phyloP scores from a whole-genome alignment of 2,113 vertebrate genomes.

The Hydrochoerus hydrochaeris region DNA sequence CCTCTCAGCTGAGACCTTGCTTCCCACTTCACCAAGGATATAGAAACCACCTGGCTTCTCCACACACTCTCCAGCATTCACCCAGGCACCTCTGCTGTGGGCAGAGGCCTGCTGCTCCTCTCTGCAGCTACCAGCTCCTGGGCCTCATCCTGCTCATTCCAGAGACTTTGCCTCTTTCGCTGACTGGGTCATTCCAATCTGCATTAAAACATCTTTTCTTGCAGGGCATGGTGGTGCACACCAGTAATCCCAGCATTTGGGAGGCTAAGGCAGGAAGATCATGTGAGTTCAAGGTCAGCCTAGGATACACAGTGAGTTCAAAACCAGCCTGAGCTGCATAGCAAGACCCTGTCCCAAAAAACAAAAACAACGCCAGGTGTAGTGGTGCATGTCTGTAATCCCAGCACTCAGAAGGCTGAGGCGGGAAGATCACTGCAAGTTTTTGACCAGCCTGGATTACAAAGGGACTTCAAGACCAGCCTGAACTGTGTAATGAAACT shows the following conservation, averaged over 20 bases:
- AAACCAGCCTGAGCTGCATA: not conserved
- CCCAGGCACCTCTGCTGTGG: not conserved
- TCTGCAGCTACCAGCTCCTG: not conserved
- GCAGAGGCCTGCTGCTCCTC: not conserved
- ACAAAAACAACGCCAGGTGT: not conserved
- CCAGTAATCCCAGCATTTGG: not conserved
- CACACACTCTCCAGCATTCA: not conserved
- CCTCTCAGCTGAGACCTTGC: not conserved
- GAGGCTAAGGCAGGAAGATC: not conserved
- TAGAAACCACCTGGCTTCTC: not conserved
- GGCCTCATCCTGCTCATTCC: not conserved
- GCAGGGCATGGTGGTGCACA: not conserved
- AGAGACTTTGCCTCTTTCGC: not conserved
- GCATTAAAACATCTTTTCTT: not conserved
- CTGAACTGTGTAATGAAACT: no score
- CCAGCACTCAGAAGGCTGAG: no score
- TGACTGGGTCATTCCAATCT: not conserved
- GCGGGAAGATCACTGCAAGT: no score
- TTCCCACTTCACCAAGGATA: not conserved
- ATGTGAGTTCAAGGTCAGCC: not conserved
- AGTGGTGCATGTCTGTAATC: no score
- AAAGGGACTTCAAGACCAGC: no score
- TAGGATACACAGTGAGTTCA: not conserved
- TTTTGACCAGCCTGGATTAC: no score
- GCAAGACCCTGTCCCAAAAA: not conserved